These are phyloP conservation scores for Lycodopsis pacificus DNA, from an alignment of 2,797 vertebrate species.

Conservation along the genomic window DNA sequence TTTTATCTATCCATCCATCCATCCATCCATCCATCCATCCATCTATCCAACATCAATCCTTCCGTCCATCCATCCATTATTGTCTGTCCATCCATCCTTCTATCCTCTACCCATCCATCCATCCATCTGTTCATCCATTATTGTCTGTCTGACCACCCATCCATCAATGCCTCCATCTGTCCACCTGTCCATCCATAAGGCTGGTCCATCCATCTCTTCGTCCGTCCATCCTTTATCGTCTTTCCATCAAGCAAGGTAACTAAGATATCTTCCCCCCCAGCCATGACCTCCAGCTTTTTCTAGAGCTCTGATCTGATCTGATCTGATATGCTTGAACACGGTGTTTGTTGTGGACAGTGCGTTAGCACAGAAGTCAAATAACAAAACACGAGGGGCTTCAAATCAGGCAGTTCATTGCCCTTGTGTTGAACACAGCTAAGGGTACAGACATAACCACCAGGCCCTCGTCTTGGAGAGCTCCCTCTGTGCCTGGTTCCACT, in stretches of 20 bases:
- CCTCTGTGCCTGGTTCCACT: neutral
- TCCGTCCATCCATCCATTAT: neutral
- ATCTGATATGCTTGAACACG: neutral
- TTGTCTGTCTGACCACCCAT: neutral
- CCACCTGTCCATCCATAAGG: neutral
- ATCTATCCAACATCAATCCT: too few relatives aligned
- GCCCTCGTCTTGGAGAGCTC: neutral
- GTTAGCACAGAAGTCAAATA: neutral
- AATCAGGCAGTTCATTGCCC: neutral
- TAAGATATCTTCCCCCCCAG: neutral
- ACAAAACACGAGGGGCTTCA: neutral
- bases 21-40: too few relatives aligned
- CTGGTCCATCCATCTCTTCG: neutral
- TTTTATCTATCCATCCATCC: too few relatives aligned
- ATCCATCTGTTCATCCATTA: neutral
- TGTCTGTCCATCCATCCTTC: neutral
- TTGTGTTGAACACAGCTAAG: constrained; percentile 1
- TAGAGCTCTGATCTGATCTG: neutral
- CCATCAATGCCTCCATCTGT: neutral
- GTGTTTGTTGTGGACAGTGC: neutral
- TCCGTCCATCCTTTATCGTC: neutral
- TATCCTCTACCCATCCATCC: neutral
- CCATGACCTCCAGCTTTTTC: neutral
- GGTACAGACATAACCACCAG: neutral
- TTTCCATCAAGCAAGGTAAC: neutral